Evolutionary conservation across 1,140 invertebrate species (phyloP).

Genomic region (Zaprionus africanus): DNA sequence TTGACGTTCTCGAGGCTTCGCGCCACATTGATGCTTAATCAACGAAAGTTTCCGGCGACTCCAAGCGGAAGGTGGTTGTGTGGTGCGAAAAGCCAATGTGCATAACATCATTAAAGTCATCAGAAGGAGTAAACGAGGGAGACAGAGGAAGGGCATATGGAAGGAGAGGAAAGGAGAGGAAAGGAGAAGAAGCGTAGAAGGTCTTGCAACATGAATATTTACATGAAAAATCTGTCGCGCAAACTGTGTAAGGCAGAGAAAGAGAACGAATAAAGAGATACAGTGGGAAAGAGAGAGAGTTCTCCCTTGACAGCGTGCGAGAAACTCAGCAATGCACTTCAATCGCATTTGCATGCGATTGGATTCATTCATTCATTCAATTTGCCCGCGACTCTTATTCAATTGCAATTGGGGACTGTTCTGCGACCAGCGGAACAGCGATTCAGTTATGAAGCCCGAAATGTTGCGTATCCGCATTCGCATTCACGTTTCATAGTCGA

Average conservation of each 20-base stretch:
- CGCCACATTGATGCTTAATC: constrained; percentile 56
- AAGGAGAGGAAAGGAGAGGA: too few species aligned
- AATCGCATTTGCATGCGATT: constrained; percentile 44
- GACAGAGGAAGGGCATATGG: neutral
- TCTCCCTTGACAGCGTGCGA: neutral
- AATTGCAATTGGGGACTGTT: constrained; percentile 8
- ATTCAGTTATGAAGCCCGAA: constrained; percentile 69
- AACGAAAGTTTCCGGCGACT: constrained; percentile 58
- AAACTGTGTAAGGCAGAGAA: neutral
- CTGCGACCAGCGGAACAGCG: constrained; percentile 38
- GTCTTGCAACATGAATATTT: constrained; percentile 5
- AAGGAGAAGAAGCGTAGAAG: neutral
- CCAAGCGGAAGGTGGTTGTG: constrained; percentile 52
- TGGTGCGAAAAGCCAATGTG: constrained; percentile 59
- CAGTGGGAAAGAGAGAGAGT: neutral
- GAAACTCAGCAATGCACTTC: constrained; percentile 10
- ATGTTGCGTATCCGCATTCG: constrained; percentile 54
- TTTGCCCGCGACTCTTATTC: constrained; percentile 21
- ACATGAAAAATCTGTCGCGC: neutral
- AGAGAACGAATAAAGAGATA: neutral
- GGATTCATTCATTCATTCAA: constrained; percentile 45
- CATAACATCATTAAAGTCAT: constrained; percentile 45
- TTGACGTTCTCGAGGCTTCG: constrained; percentile 60
- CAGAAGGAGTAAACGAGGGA: neutral
- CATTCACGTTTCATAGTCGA: constrained; percentile 33